These are phyloP conservation scores for Sinotaia quadrata DNA, from an alignment of 2,888 invertebrate species.

Conservation along the genomic window DNA sequence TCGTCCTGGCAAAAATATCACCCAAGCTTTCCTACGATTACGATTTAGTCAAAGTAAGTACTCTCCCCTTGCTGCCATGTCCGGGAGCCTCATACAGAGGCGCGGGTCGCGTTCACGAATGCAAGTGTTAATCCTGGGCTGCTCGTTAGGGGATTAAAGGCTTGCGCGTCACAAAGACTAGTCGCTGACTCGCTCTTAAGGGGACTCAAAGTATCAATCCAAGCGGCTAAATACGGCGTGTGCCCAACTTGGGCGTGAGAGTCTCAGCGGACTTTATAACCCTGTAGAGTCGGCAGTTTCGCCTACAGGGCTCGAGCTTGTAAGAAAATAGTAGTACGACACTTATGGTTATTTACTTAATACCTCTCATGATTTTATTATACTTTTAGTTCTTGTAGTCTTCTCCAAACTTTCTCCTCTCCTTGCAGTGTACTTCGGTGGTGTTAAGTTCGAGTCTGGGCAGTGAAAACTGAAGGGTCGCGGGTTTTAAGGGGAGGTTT, in stretches of 20 bases:
- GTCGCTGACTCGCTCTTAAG: not conserved
- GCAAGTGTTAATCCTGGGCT: not conserved
- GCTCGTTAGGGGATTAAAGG: slow-evolving; percentile 10
- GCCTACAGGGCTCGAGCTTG: not conserved
- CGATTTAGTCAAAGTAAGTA: too few species aligned
- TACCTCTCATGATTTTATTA: too few species aligned
- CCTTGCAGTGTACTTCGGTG: too few species aligned
- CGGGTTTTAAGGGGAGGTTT: too few species aligned
- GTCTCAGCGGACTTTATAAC: not conserved
- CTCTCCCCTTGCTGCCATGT: not conserved
- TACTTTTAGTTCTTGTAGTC: too few species aligned
- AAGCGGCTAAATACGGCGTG: not conserved
- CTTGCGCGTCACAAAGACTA: not conserved
- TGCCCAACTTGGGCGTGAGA: not conserved
- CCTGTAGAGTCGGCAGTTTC: not conserved
- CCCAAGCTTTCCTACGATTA: too few species aligned
- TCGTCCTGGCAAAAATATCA: too few species aligned
- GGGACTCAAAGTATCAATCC: not conserved
- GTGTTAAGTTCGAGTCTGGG: too few species aligned
- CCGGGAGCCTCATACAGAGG: not conserved
- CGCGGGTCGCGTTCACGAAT: not conserved
- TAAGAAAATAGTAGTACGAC: too few species aligned
- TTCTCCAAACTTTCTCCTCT: too few species aligned
- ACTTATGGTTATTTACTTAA: too few species aligned
- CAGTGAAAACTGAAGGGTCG: too few species aligned